Evolutionary conservation across 2,113 vertebrate species (phyloP).

Genomic region (Zeus faber): DNA sequence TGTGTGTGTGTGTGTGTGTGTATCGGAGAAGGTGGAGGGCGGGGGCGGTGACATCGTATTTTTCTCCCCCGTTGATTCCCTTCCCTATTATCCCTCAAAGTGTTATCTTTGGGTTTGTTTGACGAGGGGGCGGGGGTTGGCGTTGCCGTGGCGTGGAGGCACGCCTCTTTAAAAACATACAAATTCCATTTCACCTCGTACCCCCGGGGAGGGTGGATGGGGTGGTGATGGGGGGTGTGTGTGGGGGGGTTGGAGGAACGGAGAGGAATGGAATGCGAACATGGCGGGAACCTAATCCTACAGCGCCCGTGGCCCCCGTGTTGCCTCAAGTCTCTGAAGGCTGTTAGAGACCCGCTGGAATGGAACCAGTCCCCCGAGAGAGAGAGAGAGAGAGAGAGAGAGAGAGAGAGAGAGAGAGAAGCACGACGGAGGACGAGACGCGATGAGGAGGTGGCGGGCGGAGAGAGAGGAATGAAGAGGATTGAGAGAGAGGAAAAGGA

Average conservation of each 20-base stretch:
- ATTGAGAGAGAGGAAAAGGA: background rate
- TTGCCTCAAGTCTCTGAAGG: constrained; percentile 44
- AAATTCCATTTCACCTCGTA: constrained; percentile 59
- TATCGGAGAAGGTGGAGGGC: constrained; percentile 14
- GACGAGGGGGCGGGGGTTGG: background rate
- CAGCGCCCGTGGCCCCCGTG: constrained; percentile 56
- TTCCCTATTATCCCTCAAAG: constrained; percentile 40
- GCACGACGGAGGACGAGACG: background rate
- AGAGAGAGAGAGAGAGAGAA: constrained; percentile 12
- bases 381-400: background rate
- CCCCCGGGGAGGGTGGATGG: constrained; percentile 62
- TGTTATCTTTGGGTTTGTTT: constrained; percentile 34
- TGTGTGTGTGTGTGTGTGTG: constrained; percentile 35
- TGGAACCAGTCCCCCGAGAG: constrained; percentile 54
- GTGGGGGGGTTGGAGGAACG: no score
- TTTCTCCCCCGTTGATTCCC: constrained; percentile 23
- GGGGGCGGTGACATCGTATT: background rate
- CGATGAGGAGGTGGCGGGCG: background rate
- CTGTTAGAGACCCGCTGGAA: constrained; percentile 61
- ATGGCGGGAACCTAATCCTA: constrained; percentile 68
- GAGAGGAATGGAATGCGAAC: constrained; percentile 1
- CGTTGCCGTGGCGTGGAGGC: constrained; percentile 25
- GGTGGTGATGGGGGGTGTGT: no score
- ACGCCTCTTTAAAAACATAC: constrained; percentile 52
- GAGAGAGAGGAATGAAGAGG: background rate